Percentiles rank a stretch among this genome's conserved stretches.
phyloP scores from a whole-genome alignment of 2,113 vertebrate genomes.

The Glaucomys volans region DNA sequence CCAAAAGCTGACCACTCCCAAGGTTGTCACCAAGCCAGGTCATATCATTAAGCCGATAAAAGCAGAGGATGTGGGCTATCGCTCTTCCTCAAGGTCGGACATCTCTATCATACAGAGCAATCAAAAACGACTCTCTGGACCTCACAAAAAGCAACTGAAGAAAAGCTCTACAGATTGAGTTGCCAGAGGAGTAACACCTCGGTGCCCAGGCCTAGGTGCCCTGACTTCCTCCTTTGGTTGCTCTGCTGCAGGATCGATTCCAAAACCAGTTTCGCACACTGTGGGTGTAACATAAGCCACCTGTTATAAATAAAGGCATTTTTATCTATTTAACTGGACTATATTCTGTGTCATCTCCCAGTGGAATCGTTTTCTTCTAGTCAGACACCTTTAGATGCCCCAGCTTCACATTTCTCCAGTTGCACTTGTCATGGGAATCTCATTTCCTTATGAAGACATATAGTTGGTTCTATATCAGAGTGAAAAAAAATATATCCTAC shows the following conservation, averaged over 20 bases:
- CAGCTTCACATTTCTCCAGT: background rate
- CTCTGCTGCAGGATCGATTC: background rate
- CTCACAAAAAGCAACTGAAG: conserved; percentile 60
- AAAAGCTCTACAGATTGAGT: conserved; percentile 60
- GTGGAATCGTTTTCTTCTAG: conserved; percentile 31
- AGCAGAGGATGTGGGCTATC: conserved; percentile 85
- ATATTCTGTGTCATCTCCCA: conserved; percentile 42
- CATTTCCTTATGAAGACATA: conserved; percentile 21
- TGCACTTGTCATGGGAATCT: background rate
- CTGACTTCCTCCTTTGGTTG: background rate
- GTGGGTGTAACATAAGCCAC: background rate
- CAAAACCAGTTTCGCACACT: conserved; percentile 23
- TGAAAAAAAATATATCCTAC: background rate
- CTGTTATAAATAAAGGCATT: conserved; percentile 75
- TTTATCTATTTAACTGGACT: conserved; percentile 48
- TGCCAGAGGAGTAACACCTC: conserved; percentile 17
- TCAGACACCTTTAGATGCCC: background rate
- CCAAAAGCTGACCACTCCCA: conserved; percentile 91
- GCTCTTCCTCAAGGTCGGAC: conserved; percentile 61
- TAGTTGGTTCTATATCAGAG: background rate
- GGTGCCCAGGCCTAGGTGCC: background rate
- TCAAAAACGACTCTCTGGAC: conserved; percentile 20
- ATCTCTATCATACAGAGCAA: conserved; percentile 65
- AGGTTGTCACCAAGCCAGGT: conserved; percentile 90
- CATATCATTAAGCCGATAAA: conserved; percentile 95